Evolutionary conservation across 2,113 vertebrate genomes (phyloP), one percentile per base, ranked within the genome.

Genomic region (Chrysemys picta): DNA sequence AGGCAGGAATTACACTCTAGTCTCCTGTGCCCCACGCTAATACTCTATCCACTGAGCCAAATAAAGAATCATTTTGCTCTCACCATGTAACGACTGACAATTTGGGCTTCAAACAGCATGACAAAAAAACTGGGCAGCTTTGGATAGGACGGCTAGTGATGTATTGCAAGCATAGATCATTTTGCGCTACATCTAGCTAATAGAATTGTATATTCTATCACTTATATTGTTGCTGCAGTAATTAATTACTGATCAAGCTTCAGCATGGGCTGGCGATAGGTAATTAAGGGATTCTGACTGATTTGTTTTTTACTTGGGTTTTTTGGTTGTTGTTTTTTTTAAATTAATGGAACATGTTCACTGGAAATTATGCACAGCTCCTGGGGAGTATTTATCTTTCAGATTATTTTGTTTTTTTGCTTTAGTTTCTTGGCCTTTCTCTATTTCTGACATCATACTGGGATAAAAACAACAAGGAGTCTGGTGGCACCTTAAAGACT

Each of bases 251-350:
- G 54, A 38, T 0, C n/a, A 85, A 31, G 29, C 42, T 25, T 91
- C 78, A 69, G 19, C 31, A 9, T n/a, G 89, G 45, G 62, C 25
- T 62, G n/a, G 89, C 84, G 69, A 87, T 31, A 27, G 56, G 24
- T 54, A 96, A 96, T 96, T 95, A 96, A 94, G 53, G 17, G 2
- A 12, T 8, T 91, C 85, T 92, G 94, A 97, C 45, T 91, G 95
- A 95, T 94, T 72, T 1, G 59, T 79, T 84, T 3, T 1, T 1
- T 24, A 16, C 21, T 79, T 88, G 78, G 56, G 22, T 57, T 3
- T 56, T 93, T 89, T 80, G 35, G 35, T 88, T n/a, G 62, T 57
- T 57, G 24, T 62, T 35, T 91, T 84, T 57, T 82, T 86, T 94
- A 86, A 96, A 95, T 95, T 95, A 90, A 95, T 6, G 52, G 27